Evolutionary conservation across 2,113 vertebrate genomes (phyloP).

Genomic region (Aspiorhynchus laticeps): DNA sequence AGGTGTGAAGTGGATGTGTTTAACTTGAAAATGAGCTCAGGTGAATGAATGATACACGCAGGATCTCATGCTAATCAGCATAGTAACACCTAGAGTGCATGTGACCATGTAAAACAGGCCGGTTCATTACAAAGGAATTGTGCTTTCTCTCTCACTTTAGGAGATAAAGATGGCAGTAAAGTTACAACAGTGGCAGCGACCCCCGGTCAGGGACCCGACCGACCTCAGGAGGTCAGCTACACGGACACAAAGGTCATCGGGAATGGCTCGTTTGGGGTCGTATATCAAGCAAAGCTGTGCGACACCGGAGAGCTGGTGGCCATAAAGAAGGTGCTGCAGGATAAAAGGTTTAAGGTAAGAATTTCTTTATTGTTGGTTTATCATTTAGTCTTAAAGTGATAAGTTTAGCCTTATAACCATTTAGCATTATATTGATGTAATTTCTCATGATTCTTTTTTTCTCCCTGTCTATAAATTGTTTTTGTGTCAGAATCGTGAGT

Average conservation of each 20-base stretch:
- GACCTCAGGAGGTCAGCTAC: conserved; percentile 90
- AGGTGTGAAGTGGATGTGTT: conserved; percentile 8
- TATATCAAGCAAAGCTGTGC: conserved; percentile 90
- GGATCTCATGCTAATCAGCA: background rate
- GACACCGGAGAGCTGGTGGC: conserved; percentile 89
- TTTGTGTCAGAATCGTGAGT: conserved; percentile 85
- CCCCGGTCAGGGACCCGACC: conserved; percentile 87
- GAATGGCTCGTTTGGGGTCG: conserved; percentile 89
- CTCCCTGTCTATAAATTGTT: conserved; percentile 29
- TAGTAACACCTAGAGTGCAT: background rate
- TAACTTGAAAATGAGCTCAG: background rate
- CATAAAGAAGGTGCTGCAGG: conserved; percentile 91
- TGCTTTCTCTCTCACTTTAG: conserved; percentile 50
- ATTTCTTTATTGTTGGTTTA: background rate
- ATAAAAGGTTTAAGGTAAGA: conserved; percentile 91
- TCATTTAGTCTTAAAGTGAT: background rate
- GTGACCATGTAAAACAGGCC: background rate
- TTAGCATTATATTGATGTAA: background rate
- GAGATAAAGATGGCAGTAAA: conserved; percentile 91
- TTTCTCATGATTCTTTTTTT: background rate
- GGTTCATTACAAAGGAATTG: background rate
- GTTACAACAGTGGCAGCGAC: conserved; percentile 90
- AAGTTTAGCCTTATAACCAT: background rate
- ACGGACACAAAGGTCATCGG: conserved; percentile 91
- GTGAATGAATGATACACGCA: background rate